Base-by-base conservation (phyloP, 2,888 invertebrate species). In the Sarcophaga rosellei region DNA sequence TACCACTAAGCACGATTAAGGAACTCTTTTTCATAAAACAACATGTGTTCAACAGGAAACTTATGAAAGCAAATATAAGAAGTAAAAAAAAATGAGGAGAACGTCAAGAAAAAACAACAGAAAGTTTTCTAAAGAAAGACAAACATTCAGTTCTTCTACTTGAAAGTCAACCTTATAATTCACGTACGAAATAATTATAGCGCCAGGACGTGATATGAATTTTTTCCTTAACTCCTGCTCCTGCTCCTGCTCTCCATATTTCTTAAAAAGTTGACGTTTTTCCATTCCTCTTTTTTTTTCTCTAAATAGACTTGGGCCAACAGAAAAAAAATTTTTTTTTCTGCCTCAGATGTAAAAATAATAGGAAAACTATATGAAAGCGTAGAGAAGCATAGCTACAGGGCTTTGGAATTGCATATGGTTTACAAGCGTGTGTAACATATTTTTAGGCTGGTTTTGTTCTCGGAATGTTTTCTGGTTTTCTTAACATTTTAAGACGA, bases 171-270 rank as follows among this genome's bases (percentile, higher is more conserved):
- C 84, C 65, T 82, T 84, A 79, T 80, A 82, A 85, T 85, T 80
- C 87, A 86, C 86, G 86, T 86, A 86, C 86, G 70, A 86, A 86
- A 86, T 86, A 86, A 86, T 86, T 86, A 86, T 84, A 84, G 86
- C 86, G 80, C 65, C 75, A 84, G 84, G 81, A 86, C 86, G 86
- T 86, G 86, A 75, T 81, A 75, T 59, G 86, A 84, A 86, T 84
- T 74, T 35, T 45, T 76, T 59, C 23, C 0, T 35, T 35, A n/a
- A n/a, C 59, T 63, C 23, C 65, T 68, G 10, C 21, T 68, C 1
- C 45, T 70, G 70, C 61, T 1, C 47, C 47, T 47, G 3, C 15
- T 5, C 53, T 4, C 35, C 21, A 59, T 81, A 17, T 76, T 70
- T 70, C 63, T 44, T 70, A 11, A 81, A 81, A 35, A 81, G 25